phyloP scores from a whole-genome alignment of 1,140 invertebrate species.

The Caenorhabditis latens region DNA sequence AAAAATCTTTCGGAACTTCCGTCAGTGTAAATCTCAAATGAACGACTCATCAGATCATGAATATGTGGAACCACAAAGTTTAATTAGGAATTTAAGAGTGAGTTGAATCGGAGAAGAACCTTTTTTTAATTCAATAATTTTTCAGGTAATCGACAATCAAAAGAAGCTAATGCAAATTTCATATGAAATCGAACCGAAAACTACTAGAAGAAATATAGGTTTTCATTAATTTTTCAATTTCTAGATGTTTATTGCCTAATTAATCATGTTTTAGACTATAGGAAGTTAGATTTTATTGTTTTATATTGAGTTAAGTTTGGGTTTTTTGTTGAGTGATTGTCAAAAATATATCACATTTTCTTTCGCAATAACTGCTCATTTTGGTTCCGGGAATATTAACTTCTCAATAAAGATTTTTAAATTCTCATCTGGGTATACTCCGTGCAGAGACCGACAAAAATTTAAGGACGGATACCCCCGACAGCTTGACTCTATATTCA shows the following conservation, averaged over 20 bases:
- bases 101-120: neutral
- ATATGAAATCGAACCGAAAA: constrained; percentile 79
- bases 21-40: constrained; percentile 82
- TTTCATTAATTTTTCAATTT: constrained; percentile 43
- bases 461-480: neutral
- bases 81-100: constrained; percentile 67
- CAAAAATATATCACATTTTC: constrained; percentile 11
- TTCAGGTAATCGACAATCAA: constrained; percentile 86
- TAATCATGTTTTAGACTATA: constrained; percentile 29
- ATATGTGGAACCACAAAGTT: constrained; percentile 64
- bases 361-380: constrained; percentile 17
- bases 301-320: neutral
- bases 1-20: constrained; percentile 85
- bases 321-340: constrained; percentile 2
- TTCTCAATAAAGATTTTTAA: too few relatives aligned
- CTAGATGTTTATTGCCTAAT: neutral
- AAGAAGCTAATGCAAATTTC: constrained; percentile 84
- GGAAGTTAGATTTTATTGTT: neutral
- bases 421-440: neutral
- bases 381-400: neutral
- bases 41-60: neutral
- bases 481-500: neutral
- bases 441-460: too few relatives aligned
- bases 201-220: constrained; percentile 16
- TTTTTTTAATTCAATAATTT: constrained; percentile 64